Percentiles rank a stretch among this genome's conserved stretches.
These are phyloP conservation scores for Pharmacophagus antenor DNA, from an alignment of 2,888 invertebrate species.

Conservation along the genomic window DNA sequence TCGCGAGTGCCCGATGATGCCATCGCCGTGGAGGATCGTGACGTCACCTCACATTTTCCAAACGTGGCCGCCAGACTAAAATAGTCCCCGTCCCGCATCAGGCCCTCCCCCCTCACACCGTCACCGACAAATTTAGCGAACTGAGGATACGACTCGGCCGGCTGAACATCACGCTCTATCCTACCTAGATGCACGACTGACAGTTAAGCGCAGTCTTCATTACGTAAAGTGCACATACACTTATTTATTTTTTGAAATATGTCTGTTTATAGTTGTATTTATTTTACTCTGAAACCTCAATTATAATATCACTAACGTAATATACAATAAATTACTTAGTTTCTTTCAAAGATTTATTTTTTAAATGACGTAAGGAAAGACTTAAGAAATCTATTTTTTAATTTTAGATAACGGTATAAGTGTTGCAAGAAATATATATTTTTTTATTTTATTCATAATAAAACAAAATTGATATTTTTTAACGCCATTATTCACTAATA, in stretches of 20 bases:
- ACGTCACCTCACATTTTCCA: constrained; percentile 79
- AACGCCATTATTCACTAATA: no score
- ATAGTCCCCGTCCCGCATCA: constrained; percentile 74
- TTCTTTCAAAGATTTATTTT: no score
- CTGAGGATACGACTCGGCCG: constrained; percentile 46
- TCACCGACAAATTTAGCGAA: constrained; percentile 77
- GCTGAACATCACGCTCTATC: constrained; percentile 28
- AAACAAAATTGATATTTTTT: no score
- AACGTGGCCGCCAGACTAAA: constrained; percentile 81
- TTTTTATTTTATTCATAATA: no score
- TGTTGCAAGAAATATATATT: no score
- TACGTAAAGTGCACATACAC: constrained; percentile 10
- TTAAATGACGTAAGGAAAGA: no score
- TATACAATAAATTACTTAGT: no score
- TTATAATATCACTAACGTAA: no score
- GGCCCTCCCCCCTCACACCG: constrained; percentile 65
- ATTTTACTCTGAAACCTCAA: no score
- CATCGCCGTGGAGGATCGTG: constrained; percentile 77
- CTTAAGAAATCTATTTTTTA: no score
- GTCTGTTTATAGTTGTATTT: not conserved
- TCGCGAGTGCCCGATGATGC: constrained; percentile 75
- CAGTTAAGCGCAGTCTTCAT: constrained; percentile 8
- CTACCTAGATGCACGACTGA: constrained; percentile 16
- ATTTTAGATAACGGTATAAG: no score
- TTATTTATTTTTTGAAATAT: no score